A percentile compares a stretch with the other conserved stretches of the same genome.
phyloP scores from a whole-genome alignment of 1,140 invertebrate genomes.

The Trachymyrmex cornetzi region DNA sequence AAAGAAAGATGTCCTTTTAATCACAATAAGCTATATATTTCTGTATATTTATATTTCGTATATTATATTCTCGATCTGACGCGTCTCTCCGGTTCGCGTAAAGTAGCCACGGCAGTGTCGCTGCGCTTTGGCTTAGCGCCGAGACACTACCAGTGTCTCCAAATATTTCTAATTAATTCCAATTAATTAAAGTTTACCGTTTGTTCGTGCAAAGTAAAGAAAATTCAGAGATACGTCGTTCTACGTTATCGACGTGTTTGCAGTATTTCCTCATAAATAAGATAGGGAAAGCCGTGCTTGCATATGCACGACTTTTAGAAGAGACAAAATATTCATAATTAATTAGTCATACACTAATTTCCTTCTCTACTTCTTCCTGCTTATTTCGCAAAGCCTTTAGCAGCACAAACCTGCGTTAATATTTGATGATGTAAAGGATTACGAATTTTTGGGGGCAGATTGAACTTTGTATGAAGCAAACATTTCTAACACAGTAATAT shows the following conservation, averaged over 20 bases:
- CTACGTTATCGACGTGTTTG: neutral
- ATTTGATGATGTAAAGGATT: slow-evolving; percentile 40
- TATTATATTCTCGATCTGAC: too few species aligned
- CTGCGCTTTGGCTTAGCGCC: too few species aligned
- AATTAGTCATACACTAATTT: slow-evolving; percentile 53
- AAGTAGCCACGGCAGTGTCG: too few species aligned
- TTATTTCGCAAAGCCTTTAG: neutral
- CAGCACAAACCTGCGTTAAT: slow-evolving; percentile 17
- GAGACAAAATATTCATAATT: slow-evolving; percentile 49
- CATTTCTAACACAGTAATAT: slow-evolving; percentile 42
- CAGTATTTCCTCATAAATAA: slow-evolving; percentile 8
- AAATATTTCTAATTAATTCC: neutral
- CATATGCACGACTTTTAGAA: slow-evolving; percentile 29
- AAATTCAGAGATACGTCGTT: neutral
- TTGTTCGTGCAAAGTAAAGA: neutral
- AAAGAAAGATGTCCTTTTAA: neutral
- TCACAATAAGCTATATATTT: neutral
- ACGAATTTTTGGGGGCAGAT: slow-evolving; percentile 34
- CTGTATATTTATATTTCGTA: neutral
- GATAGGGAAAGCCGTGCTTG: neutral
- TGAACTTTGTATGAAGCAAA: slow-evolving; percentile 27
- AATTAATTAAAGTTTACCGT: neutral
- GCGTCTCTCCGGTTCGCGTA: too few species aligned
- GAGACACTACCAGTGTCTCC: too few species aligned
- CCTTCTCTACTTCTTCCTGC: slow-evolving; percentile 4